Conservation (phyloP, 1,140 invertebrate species). For the Aphidius ervi region DNA sequence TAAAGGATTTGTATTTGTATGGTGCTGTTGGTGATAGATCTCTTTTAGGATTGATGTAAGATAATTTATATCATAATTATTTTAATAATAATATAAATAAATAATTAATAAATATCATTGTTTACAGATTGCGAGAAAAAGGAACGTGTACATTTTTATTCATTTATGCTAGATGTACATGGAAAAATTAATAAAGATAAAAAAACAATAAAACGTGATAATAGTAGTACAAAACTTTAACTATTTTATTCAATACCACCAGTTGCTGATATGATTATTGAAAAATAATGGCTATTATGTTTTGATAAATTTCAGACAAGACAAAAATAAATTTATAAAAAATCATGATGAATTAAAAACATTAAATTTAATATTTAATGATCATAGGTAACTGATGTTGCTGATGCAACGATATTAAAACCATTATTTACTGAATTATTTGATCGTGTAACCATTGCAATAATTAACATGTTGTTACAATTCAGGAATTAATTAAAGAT, state of each 20-base stretch:
- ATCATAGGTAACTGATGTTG: too few relatives aligned
- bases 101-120: too few relatives aligned
- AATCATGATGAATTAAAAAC: too few relatives aligned
- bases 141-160: too few relatives aligned
- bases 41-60: constrained; percentile 82
- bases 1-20: constrained; percentile 77
- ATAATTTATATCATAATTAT: too few relatives aligned
- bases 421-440: constrained; percentile 98
- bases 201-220: constrained; percentile 64
- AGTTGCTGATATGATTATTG: constrained; percentile 82
- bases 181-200: constrained; percentile 77
- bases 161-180: constrained; percentile 97
- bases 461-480: constrained; percentile 93
- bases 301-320: constrained; percentile 98
- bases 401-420: too few relatives aligned
- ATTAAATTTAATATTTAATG: too few relatives aligned
- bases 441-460: constrained; percentile 94
- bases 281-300: constrained; percentile 88
- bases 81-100: too few relatives aligned
- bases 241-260: constrained; percentile 93
- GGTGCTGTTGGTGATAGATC: constrained; percentile 95
- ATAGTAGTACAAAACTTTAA: constrained; percentile 61
- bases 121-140: constrained; percentile 63
- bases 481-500: constrained; percentile 92
- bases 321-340: too few relatives aligned